phyloP scores from a whole-genome alignment of 2,797 vertebrate genomes.

The Danionella dracula region DNA sequence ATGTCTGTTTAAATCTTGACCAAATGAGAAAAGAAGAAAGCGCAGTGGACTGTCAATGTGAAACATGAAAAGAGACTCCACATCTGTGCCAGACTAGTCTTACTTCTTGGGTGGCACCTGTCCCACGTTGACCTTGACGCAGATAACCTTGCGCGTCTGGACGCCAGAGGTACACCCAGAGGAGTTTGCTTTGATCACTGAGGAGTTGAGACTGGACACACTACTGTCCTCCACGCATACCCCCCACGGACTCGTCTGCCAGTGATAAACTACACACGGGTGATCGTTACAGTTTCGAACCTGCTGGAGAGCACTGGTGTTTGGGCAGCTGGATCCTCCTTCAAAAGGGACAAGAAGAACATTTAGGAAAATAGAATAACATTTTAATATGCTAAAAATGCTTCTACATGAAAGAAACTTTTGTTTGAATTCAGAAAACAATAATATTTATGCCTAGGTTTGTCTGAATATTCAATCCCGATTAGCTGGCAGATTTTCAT shows the following conservation, averaged over 20 bases:
- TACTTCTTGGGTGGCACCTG: slow-evolving; percentile 99
- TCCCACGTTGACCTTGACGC: slow-evolving; percentile 93
- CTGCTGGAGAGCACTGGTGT: slow-evolving; percentile 85
- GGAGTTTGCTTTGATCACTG: slow-evolving; percentile 57
- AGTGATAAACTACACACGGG: slow-evolving; percentile 93
- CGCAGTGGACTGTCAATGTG: too few species aligned
- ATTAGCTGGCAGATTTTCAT: too few species aligned
- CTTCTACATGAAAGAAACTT: too few species aligned
- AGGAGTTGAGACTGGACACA: slow-evolving; percentile 73
- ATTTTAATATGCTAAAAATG: too few species aligned
- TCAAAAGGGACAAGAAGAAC: slow-evolving; percentile 12
- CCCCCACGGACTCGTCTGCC: slow-evolving; percentile 92
- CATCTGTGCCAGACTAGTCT: too few species aligned
- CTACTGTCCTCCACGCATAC: slow-evolving; percentile 87
- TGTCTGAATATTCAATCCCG: too few species aligned
- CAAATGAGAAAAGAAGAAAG: too few species aligned
- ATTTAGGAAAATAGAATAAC: too few species aligned
- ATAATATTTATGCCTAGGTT: too few species aligned
- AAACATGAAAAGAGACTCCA: too few species aligned
- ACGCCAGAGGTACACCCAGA: slow-evolving; percentile 82
- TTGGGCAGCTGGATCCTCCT: slow-evolving; percentile 87
- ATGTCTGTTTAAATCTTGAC: too few species aligned
- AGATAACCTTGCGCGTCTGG: slow-evolving; percentile 97
- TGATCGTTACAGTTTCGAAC: slow-evolving; percentile 91
- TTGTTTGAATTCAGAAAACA: too few species aligned